These are phyloP conservation scores for Danio albolineatus DNA, from an alignment of 2,797 vertebrate species.

Conservation along the genomic window DNA sequence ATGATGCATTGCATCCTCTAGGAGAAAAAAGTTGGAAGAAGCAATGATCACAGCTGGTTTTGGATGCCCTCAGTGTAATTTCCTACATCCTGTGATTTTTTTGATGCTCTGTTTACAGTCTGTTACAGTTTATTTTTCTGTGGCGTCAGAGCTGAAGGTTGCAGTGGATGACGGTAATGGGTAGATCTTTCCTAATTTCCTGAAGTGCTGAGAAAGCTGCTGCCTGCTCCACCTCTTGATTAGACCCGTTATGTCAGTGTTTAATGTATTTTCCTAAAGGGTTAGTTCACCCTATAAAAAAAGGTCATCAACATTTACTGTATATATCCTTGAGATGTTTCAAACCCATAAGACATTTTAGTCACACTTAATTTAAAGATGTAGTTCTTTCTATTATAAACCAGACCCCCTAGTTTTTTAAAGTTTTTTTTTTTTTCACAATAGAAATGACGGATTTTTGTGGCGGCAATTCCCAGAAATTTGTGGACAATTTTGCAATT, in stretches of 20 bases:
- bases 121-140: slow-evolving; percentile 20
- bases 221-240: background rate
- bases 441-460: too few relatives aligned
- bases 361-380: too few relatives aligned
- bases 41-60: slow-evolving; percentile 23
- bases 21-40: slow-evolving; percentile 2
- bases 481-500: too few relatives aligned
- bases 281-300: too few relatives aligned
- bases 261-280: background rate
- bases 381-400: too few relatives aligned
- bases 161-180: slow-evolving; percentile 4
- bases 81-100: slow-evolving; percentile 29
- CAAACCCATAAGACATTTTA: too few relatives aligned
- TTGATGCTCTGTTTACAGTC: slow-evolving; percentile 35
- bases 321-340: too few relatives aligned
- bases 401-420: too few relatives aligned
- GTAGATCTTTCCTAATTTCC: slow-evolving; percentile 8
- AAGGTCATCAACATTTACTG: too few relatives aligned
- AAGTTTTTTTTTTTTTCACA: too few relatives aligned
- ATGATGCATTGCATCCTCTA: slow-evolving; percentile 22
- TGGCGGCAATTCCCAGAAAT: too few relatives aligned
- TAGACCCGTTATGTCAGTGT: background rate
- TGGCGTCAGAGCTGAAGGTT: slow-evolving; percentile 30
- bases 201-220: slow-evolving; percentile 4
- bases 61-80: slow-evolving; percentile 12